phyloP scores from a whole-genome alignment of 2,888 invertebrate species.

The Taenaris catops region DNA sequence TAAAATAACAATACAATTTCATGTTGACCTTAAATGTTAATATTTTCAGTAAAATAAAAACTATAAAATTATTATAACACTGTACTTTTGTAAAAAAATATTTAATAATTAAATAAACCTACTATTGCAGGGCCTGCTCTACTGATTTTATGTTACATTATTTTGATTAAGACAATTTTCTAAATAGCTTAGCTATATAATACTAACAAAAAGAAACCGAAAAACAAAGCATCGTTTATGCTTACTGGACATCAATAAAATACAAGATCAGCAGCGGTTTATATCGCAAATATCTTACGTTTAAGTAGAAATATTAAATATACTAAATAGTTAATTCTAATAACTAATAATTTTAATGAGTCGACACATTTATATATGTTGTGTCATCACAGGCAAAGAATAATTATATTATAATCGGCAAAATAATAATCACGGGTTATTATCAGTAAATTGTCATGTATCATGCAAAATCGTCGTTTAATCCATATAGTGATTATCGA shows the following conservation, averaged over 20 bases:
- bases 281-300: conserved; percentile 14
- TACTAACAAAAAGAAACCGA: conserved; percentile 27
- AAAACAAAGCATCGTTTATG: conserved; percentile 17
- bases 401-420: conserved; percentile 14
- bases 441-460: conserved; percentile 39
- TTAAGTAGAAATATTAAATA: conserved; percentile 20
- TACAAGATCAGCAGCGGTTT: conserved; percentile 19
- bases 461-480: conserved; percentile 30
- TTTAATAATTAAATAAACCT: conserved; percentile 15
- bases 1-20: conserved; percentile 48
- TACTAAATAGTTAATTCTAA: conserved; percentile 11
- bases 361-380: conserved; percentile 21
- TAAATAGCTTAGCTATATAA: conserved; percentile 21
- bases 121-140: conserved; percentile 28
- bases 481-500: conserved; percentile 28
- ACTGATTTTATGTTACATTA: conserved; percentile 22
- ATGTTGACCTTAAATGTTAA: conserved; percentile 25
- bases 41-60: conserved; percentile 30
- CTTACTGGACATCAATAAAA: conserved; percentile 17
- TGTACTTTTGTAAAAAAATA: conserved; percentile 9
- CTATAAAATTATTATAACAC: conserved; percentile 26
- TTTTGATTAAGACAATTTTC: conserved; percentile 21
- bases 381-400: conserved; percentile 20
- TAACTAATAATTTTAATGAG: conserved; percentile 19
- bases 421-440: conserved; percentile 15